Conservation (phyloP, 2,888 invertebrate genomes). For the Drosophila meridionalis region DNA sequence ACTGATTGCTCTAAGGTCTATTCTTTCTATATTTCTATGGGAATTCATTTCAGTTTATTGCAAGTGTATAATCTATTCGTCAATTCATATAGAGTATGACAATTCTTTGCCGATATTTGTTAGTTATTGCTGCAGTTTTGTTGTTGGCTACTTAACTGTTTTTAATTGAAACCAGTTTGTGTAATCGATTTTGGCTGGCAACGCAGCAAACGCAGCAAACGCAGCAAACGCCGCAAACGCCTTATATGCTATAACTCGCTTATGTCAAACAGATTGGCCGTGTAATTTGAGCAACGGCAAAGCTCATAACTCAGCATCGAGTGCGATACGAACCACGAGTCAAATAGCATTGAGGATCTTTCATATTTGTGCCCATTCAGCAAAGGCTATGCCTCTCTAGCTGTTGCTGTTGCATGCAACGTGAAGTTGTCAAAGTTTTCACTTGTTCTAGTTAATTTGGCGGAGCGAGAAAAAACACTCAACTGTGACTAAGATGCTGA, state of each 20-base stretch:
- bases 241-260: slow-evolving; percentile 72
- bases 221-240: slow-evolving; percentile 30
- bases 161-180: slow-evolving; percentile 77
- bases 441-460: slow-evolving; percentile 65
- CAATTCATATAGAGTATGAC: neutral
- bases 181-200: slow-evolving; percentile 67
- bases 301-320: slow-evolving; percentile 31
- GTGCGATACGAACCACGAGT: neutral
- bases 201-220: slow-evolving; percentile 1
- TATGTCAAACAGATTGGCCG: slow-evolving; percentile 77
- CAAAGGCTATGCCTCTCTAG: slow-evolving; percentile 6
- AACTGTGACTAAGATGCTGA: slow-evolving; percentile 56
- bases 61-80: neutral
- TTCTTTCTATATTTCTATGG: too few species aligned
- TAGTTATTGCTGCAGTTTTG: slow-evolving; percentile 3
- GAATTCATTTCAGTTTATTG: too few species aligned
- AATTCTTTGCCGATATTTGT: slow-evolving; percentile 16
- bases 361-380: slow-evolving; percentile 5
- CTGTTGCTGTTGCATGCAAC: slow-evolving; percentile 13
- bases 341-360: slow-evolving; percentile 11
- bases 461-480: slow-evolving; percentile 20
- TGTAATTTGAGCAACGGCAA: slow-evolving; percentile 63
- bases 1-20: too few species aligned
- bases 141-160: slow-evolving; percentile 69
- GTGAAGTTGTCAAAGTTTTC: slow-evolving; percentile 53